These are phyloP conservation scores for Sebastes umbrosus DNA, from an alignment of 2,797 vertebrate genomes.

Conservation along the genomic window DNA sequence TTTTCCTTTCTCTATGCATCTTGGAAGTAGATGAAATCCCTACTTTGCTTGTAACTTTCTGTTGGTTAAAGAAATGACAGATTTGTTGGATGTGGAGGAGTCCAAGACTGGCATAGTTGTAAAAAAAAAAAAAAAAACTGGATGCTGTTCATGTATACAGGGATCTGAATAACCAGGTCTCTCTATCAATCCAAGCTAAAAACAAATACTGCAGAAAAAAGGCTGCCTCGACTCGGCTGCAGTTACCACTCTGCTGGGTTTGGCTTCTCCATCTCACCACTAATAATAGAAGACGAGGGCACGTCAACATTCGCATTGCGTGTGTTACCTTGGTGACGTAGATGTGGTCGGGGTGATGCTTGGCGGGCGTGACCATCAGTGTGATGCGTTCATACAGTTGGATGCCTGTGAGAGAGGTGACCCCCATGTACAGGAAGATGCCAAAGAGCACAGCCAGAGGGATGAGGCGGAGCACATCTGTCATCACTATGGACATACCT, in stretches of 20 bases:
- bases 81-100: neutral
- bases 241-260: slow-evolving; percentile 9
- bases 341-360: slow-evolving; percentile 96
- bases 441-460: slow-evolving; percentile 97
- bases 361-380: slow-evolving; percentile 95
- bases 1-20: neutral
- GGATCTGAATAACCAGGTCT: neutral
- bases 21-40: neutral
- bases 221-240: neutral
- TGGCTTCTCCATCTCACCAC: slow-evolving; percentile 21
- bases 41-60: neutral
- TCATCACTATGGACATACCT: slow-evolving; percentile 98
- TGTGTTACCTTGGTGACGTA: slow-evolving; percentile 93
- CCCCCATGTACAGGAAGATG: slow-evolving; percentile 98
- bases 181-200: neutral
- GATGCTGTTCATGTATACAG: neutral
- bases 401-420: slow-evolving; percentile 96
- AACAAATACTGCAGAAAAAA: neutral
- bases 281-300: slow-evolving; percentile 16
- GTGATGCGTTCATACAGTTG: slow-evolving; percentile 95
- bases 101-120: neutral
- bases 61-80: neutral
- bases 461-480: slow-evolving; percentile 92
- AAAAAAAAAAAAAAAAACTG: neutral
- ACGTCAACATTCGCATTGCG: neutral